phyloP scores from a whole-genome alignment of 2,797 vertebrate genomes.

The Falco novaeseelandiae region DNA sequence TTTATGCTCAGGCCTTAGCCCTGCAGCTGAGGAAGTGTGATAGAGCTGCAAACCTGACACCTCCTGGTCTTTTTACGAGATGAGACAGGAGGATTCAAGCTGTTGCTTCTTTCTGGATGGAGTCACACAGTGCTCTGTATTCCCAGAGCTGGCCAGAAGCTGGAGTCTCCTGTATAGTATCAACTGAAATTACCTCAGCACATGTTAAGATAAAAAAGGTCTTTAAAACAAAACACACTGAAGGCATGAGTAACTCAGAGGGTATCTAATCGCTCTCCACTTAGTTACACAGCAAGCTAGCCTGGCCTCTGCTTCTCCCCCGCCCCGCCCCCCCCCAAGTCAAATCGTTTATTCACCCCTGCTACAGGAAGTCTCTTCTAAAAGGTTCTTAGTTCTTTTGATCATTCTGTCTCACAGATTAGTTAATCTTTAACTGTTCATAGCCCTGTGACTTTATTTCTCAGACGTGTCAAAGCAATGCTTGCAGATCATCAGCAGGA shows the following conservation, averaged over 20 bases:
- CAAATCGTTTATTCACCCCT: neutral
- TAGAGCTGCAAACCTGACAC: neutral
- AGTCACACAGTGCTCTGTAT: neutral
- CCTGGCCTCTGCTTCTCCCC: neutral
- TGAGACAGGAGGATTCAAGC: neutral
- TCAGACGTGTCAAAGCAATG: constrained; percentile 4
- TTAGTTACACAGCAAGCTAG: neutral
- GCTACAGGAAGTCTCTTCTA: constrained; percentile 11
- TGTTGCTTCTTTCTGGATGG: neutral
- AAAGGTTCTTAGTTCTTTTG: constrained; percentile 20
- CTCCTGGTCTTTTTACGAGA: neutral
- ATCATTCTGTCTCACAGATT: constrained; percentile 19
- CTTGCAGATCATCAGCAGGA: neutral
- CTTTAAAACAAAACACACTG: constrained; percentile 5
- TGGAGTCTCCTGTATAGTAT: neutral
- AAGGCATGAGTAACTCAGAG: constrained; percentile 9
- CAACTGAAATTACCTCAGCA: constrained; percentile 26
- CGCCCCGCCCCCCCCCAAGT: neutral
- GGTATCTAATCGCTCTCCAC: neutral
- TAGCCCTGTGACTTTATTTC: constrained; percentile 16
- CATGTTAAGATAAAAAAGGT: constrained; percentile 31
- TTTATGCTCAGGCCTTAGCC: neutral
- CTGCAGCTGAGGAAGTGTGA: neutral
- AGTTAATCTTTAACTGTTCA: constrained; percentile 36
- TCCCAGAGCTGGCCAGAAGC: neutral